These are phyloP conservation scores for Halcyon leucocephala DNA, from an alignment of 2,797 vertebrate genomes.

Conservation along the genomic window DNA sequence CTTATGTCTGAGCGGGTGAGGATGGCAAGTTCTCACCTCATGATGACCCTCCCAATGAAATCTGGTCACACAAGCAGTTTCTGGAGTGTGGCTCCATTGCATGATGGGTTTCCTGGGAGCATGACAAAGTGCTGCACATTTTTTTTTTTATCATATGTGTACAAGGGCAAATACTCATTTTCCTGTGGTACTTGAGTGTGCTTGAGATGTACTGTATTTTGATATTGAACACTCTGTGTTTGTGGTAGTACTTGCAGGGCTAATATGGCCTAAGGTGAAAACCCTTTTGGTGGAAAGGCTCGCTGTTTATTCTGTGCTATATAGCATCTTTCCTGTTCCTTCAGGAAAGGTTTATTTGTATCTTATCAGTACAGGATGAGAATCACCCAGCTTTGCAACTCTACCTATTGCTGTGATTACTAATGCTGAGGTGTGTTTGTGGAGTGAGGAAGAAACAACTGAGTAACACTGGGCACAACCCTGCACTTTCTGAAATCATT, in stretches of 20 bases:
- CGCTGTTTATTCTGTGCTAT: not conserved
- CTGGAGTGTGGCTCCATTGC: not conserved
- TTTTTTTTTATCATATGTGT: not conserved
- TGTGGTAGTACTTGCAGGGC: not conserved
- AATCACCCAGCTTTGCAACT: too few species aligned
- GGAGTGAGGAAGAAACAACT: too few species aligned
- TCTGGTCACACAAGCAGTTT: not conserved
- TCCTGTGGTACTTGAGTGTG: not conserved
- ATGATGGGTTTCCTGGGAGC: not conserved
- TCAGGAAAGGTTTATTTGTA: not conserved
- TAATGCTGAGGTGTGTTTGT: too few species aligned
- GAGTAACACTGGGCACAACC: too few species aligned
- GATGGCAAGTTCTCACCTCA: not conserved
- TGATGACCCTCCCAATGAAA: not conserved
- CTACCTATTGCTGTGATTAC: too few species aligned
- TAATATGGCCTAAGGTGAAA: not conserved
- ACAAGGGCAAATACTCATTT: not conserved
- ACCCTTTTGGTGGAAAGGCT: not conserved
- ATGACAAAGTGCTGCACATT: not conserved
- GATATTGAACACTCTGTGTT: not conserved
- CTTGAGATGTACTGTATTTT: not conserved
- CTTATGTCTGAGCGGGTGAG: not conserved
- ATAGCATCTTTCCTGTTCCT: not conserved
- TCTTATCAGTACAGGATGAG: too few species aligned
- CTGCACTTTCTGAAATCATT: too few species aligned